Percentiles rank a stretch among this genome's conserved stretches.
phyloP scores from a whole-genome alignment of 2,888 invertebrate genomes.

The Digitonthophagus gazella region DNA sequence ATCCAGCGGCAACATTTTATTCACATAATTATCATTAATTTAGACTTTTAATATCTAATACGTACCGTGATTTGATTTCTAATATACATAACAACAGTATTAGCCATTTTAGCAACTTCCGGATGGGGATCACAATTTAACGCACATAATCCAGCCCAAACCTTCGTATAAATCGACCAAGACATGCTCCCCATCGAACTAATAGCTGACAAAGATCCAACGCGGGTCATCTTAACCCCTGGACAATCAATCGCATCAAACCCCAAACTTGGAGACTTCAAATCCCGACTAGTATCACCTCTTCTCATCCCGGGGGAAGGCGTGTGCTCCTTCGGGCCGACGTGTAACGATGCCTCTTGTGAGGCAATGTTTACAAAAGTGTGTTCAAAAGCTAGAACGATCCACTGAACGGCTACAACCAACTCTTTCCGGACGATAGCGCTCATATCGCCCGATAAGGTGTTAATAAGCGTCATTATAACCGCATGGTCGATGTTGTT shows the following conservation, averaged over 20 bases:
- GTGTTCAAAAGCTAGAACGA: constrained; percentile 83
- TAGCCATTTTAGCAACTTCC: constrained; percentile 75
- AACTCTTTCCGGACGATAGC: constrained; percentile 85
- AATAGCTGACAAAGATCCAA: constrained; percentile 70
- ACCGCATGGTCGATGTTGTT: constrained; percentile 92
- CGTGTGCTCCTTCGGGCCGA: constrained; percentile 47
- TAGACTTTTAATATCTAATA: neutral
- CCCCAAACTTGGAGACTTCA: constrained; percentile 27
- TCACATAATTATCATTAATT: neutral
- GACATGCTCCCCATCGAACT: constrained; percentile 56
- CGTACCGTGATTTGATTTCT: constrained; percentile 63
- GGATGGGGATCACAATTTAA: constrained; percentile 88
- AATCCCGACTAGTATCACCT: constrained; percentile 43
- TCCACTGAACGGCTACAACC: constrained; percentile 82
- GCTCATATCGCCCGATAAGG: constrained; percentile 75
- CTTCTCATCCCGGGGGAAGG: constrained; percentile 40
- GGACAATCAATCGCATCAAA: constrained; percentile 31
- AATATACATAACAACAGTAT: constrained; percentile 74
- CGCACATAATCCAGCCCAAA: constrained; percentile 80
- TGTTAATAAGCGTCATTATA: constrained; percentile 80
- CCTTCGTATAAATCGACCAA: constrained; percentile 77
- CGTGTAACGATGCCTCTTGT: constrained; percentile 54
- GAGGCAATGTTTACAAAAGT: constrained; percentile 79
- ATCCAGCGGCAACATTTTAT: neutral
- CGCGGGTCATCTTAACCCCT: constrained; percentile 55